Conservation (phyloP, 2,888 invertebrate species). For the Brachyopa scutellaris region DNA sequence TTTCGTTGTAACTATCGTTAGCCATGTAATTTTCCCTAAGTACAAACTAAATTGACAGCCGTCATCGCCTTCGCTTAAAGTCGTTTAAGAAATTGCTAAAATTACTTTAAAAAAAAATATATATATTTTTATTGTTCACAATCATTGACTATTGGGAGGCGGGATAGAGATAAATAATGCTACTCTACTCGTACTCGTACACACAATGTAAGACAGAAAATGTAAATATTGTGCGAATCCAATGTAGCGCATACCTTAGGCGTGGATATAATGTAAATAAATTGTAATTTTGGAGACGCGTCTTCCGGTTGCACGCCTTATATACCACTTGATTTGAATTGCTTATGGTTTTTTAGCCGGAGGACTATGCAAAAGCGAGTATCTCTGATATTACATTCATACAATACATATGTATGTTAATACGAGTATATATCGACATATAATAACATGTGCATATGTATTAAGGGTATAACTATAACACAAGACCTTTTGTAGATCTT, state of each 20-base stretch:
- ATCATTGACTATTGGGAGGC: constrained; percentile 1
- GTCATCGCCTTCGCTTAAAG: constrained; percentile 16
- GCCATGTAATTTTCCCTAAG: constrained; percentile 17
- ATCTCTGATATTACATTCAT: too few species aligned
- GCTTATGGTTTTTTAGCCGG: background rate
- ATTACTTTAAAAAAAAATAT: constrained; percentile 22
- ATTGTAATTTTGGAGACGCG: constrained; percentile 44
- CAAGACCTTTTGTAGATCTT: too few species aligned
- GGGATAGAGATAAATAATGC: constrained; percentile 22
- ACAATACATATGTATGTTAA: too few species aligned
- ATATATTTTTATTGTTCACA: constrained; percentile 6
- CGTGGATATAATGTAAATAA: constrained; percentile 34
- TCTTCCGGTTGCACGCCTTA: constrained; percentile 45
- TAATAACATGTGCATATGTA: too few species aligned
- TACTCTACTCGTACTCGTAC: too few species aligned
- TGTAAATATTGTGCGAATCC: constrained; percentile 53
- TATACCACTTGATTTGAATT: constrained; percentile 23
- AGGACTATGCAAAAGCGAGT: background rate
- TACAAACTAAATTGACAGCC: constrained; percentile 33
- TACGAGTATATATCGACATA: too few species aligned
- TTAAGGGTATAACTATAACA: too few species aligned
- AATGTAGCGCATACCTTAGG: constrained; percentile 7
- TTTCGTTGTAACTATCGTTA: constrained; percentile 45
- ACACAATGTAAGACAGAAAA: constrained; percentile 38
- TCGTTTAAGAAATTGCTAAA: constrained; percentile 33